Evolutionary conservation across 1,140 invertebrate genomes (phyloP).

Genomic region (Acyrthosiphon pisum): DNA sequence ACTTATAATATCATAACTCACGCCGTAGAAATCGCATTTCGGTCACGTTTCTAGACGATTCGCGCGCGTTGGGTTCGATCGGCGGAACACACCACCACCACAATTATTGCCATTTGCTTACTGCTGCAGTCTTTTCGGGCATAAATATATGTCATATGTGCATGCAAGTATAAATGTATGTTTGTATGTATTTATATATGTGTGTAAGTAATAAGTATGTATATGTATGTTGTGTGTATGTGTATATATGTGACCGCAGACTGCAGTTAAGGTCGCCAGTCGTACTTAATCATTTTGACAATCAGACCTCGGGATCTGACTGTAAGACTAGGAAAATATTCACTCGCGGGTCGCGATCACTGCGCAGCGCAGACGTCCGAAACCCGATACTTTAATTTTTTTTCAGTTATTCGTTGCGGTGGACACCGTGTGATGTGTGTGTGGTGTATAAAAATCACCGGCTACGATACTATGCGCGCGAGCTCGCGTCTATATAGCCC

Average conservation of each 20-base stretch:
- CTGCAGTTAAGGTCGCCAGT: neutral
- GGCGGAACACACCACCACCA: neutral
- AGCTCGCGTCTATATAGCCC: neutral
- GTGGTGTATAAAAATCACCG: neutral
- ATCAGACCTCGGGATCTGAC: slow-evolving; percentile 32
- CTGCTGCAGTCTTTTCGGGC: neutral
- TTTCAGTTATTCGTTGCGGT: neutral
- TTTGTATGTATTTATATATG: neutral
- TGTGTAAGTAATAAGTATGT: neutral
- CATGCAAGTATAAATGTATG: neutral
- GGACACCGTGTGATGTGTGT: neutral
- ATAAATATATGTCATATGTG: neutral
- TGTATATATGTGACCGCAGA: neutral
- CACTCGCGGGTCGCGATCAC: neutral
- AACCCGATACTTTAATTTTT: slow-evolving; percentile 45
- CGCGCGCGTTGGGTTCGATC: neutral
- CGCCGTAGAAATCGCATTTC: neutral
- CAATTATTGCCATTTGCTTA: neutral
- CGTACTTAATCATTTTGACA: slow-evolving; percentile 46
- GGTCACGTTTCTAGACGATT: neutral
- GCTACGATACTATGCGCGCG: neutral
- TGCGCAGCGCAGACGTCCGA: neutral
- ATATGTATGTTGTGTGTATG: neutral
- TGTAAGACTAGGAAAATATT: slow-evolving; percentile 7
- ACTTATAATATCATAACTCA: too few species aligned